Base-by-base conservation (phyloP, 1,140 invertebrate species). In the Drosophila nasuta region DNA sequence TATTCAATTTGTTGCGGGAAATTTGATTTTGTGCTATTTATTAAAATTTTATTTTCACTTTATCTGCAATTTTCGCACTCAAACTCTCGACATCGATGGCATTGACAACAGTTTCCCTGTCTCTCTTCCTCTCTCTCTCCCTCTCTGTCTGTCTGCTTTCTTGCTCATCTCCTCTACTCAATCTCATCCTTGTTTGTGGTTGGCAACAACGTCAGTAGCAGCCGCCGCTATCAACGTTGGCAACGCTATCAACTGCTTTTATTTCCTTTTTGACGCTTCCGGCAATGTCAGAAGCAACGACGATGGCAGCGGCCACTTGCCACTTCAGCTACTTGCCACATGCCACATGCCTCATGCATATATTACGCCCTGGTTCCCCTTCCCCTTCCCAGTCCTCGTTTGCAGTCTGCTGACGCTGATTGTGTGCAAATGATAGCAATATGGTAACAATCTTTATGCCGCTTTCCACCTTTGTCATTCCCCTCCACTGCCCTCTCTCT, bases 391-490 rank as follows among this genome's bases (percentile, higher is more conserved):
- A 25, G 2, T 8, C 69, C 82, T 77, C 75, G 71, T 54, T 68
- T 59, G 72, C 45, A 75, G 70, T 56, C 64, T 52, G 65, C 59
- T 71, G 67, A 58, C 57, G 68, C 63, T 89, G 83, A 88, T 88
- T 88, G 83, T 83, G 83, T 88, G 83, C 85, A 88, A 89, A 88
- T 88, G 85, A 88, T 88, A 88, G 83, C 83, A 89, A 88, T 88
- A 88, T 88, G 83, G 80, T 74, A 83, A 88, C 83, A 89, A 88
- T 88, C 85, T 88, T 89, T 83, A 83, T 83, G 79, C 81, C 69
- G 49, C 73, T 49, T 64, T 59, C 65, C 56, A 68, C 33, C 73
- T 62, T 54, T 15, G 52, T 35, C 48, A 28, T 20, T 20, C 33
- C 28, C 15, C 4, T 4, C 54, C 20, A 4, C 17, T 3, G 0